These are phyloP conservation scores for Catostylus mosaicus DNA, from an alignment of 30 jellyfish, hydroid and myxozoan species.

Conservation along the genomic window DNA sequence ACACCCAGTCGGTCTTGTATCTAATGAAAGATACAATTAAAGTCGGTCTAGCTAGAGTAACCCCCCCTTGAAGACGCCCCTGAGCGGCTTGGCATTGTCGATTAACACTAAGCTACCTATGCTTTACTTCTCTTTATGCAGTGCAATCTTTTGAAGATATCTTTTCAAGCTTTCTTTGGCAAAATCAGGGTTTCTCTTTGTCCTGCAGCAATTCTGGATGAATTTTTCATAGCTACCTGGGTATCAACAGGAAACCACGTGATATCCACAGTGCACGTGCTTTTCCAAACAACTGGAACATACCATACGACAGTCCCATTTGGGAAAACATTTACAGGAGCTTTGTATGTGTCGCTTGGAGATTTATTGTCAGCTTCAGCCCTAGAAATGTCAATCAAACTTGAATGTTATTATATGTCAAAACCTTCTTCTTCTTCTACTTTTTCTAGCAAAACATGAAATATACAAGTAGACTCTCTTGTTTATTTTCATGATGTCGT, in stretches of 20 bases:
- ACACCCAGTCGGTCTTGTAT: too few species aligned
- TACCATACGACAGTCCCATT: slow-evolving; percentile 56
- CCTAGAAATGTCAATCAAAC: slow-evolving; percentile 1
- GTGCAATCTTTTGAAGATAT: background rate
- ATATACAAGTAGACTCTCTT: too few species aligned
- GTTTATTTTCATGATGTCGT: too few species aligned
- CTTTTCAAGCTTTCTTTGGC: background rate
- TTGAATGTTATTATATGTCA: too few species aligned
- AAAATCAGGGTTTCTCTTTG: background rate
- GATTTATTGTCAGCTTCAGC: slow-evolving; percentile 35
- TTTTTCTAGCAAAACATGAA: too few species aligned
- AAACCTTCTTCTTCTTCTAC: too few species aligned
- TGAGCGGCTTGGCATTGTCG: too few species aligned
- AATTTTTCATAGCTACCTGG: slow-evolving; percentile 52
- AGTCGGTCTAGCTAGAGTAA: too few species aligned
- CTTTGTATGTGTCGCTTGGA: slow-evolving; percentile 40
- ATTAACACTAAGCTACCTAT: too few species aligned
- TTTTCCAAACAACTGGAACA: slow-evolving; percentile 50
- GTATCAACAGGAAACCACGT: slow-evolving; percentile 69
- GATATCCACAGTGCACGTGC: slow-evolving; percentile 58
- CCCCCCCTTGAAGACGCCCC: too few species aligned
- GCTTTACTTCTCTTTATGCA: too few species aligned
- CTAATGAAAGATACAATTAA: too few species aligned
- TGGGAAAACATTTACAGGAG: slow-evolving; percentile 40
- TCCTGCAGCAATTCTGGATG: background rate